Evolutionary conservation across 2,113 vertebrate species (phyloP).

Genomic region (Leiothrix lutea): DNA sequence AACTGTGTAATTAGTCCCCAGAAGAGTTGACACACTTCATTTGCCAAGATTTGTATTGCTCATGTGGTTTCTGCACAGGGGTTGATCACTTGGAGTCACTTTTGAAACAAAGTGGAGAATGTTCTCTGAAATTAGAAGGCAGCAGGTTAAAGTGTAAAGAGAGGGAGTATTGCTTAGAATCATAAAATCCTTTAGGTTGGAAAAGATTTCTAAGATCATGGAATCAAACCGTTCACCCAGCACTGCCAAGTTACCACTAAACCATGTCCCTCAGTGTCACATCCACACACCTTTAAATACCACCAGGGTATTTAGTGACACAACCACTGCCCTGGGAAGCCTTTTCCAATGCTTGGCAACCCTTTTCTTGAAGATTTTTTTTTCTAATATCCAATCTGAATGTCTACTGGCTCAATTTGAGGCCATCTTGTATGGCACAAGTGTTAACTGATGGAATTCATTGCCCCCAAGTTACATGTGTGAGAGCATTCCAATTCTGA

Average conservation of each 20-base stretch:
- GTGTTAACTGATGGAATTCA: neutral
- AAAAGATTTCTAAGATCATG: neutral
- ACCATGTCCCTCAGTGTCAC: neutral
- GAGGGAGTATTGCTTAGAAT: neutral
- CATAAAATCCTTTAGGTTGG: neutral
- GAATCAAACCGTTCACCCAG: fast-evolving
- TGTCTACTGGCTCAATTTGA: neutral
- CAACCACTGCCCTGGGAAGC: neutral
- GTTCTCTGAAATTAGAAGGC: neutral
- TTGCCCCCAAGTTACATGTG: neutral
- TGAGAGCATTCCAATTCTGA: neutral
- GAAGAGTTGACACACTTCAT: fast-evolving
- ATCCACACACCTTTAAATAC: neutral
- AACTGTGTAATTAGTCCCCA: neutral
- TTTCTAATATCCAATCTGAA: neutral
- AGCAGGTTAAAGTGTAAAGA: neutral
- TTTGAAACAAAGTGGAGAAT: neutral
- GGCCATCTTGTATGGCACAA: neutral
- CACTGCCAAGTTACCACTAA: neutral
- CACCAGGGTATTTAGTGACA: neutral
- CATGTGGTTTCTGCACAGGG: fast-evolving
- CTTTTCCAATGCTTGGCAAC: neutral
- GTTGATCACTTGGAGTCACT: neutral
- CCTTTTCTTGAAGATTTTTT: neutral
- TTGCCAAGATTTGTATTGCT: neutral